Base-by-base conservation (phyloP, 2,797 vertebrate genomes). In the Pseudomugil gertrudae region DNA sequence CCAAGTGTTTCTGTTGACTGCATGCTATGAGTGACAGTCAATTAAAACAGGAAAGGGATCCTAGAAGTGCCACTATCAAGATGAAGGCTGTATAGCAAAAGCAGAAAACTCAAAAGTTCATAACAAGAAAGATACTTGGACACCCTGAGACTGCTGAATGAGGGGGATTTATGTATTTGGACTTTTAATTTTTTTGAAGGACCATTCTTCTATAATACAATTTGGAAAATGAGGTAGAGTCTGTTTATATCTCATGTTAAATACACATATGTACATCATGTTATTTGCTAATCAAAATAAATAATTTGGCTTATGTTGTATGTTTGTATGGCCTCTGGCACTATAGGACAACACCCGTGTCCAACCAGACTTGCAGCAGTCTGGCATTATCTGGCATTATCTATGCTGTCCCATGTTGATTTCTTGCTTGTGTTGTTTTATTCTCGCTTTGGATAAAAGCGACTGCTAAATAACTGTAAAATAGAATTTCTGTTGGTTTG, bases 1-100 rank as follows among this genome's bases (percentile, higher is more conserved):
- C 79, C 73, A 17, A 23, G 83, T 78, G 57, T 81, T 80, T 66
- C 84, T 80, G 75, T 80, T 90, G 87, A 86, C 88, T 76, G 52
- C 82, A 47, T 33, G 53, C 74, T 67, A 73, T 92, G 89, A 92
- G 66, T 90, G 84, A 90, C 90, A 93, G 87, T 88, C 88, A 90
- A 90, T 93, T 92, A 92, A 90, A 92, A 80, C 27, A 52, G 61
- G 77, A 83, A 82, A 65, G 65, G 79, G 80, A 85, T 87, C 79
- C 77, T 86, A 35, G 23, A 76, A 87, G 79, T 78, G 63, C 80
- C 83, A 83, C 86, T 69, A 83, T 79, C 79, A 78, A 79, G 79
- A 85, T 78, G 75, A 86, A 87, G 86, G 72, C 69, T 24, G 48
- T 61, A 61, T 72, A 80, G 79, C 78, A 87, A 32, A 36, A 79